Evolutionary conservation across 1,140 invertebrate species (phyloP).

Genomic region (Teleogryllus occipitalis): DNA sequence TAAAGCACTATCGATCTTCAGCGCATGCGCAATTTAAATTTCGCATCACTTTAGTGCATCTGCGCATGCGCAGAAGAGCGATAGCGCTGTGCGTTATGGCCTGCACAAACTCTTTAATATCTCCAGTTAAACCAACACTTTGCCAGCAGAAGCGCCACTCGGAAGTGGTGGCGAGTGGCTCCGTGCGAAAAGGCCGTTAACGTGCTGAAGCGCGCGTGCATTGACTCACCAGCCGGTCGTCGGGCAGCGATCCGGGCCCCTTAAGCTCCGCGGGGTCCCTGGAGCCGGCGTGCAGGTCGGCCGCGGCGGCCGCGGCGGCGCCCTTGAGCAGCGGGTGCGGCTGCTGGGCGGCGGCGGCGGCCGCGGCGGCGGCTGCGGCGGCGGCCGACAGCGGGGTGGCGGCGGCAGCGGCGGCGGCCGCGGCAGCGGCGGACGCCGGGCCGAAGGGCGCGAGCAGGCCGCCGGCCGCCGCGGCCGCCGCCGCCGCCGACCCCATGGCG

Average conservation of each 20-base stretch:
- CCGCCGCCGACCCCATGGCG: constrained; percentile 24
- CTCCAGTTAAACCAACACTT: too few relatives aligned
- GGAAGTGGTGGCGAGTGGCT: too few relatives aligned
- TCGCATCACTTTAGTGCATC: too few relatives aligned
- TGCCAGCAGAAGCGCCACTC: too few relatives aligned
- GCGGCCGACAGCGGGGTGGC: constrained; percentile 23
- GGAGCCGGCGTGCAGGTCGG: constrained; percentile 19
- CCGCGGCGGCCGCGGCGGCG: constrained; percentile 27
- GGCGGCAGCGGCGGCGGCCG: constrained; percentile 26
- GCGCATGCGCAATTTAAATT: too few relatives aligned
- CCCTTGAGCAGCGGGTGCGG: constrained; percentile 28
- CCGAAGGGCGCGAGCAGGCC: constrained; percentile 35
- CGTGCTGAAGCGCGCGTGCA: neutral
- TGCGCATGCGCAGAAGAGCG: too few relatives aligned
- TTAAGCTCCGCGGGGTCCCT: constrained; percentile 33
- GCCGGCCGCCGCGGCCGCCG: constrained; percentile 24
- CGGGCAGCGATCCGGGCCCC: constrained; percentile 33
- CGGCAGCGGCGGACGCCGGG: constrained; percentile 30
- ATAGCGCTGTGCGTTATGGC: too few relatives aligned
- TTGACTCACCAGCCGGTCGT: constrained; percentile 37
- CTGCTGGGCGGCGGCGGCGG: constrained; percentile 22
- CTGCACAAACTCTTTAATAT: too few relatives aligned
- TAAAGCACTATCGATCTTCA: too few relatives aligned
- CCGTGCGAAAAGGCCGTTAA: too few relatives aligned
- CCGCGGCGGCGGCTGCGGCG: constrained; percentile 25